Conservation (phyloP, 1,140 invertebrate genomes). For the Drosophila biarmipes region DNA sequence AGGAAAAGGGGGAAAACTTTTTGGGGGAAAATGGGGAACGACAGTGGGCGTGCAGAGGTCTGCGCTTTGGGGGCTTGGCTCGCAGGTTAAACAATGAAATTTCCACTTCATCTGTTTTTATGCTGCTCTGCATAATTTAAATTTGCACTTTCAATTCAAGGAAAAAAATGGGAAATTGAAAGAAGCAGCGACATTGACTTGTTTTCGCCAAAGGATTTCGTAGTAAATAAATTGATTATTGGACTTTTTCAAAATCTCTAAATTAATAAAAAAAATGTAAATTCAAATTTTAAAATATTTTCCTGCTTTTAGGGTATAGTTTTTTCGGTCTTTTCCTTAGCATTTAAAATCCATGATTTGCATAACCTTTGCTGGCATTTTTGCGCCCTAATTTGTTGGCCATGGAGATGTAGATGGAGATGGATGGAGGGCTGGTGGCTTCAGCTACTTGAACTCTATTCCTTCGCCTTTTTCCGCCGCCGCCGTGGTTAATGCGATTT, state of each 20-base stretch:
- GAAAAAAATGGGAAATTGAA: background rate
- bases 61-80: constrained; percentile 36
- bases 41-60: constrained; percentile 5
- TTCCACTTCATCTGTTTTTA: constrained; percentile 82
- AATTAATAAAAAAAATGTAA: too few relatives aligned
- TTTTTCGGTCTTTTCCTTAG: background rate
- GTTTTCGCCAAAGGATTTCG: background rate
- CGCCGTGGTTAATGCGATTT: constrained; percentile 67
- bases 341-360: constrained; percentile 1
- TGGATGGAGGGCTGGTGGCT: constrained; percentile 3
- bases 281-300: too few relatives aligned
- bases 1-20: constrained; percentile 8
- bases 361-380: constrained; percentile 38
- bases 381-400: constrained; percentile 47
- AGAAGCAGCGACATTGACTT: constrained; percentile 4
- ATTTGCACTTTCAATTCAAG: constrained; percentile 74
- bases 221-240: background rate
- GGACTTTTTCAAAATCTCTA: too few relatives aligned
- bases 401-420: background rate
- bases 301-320: background rate
- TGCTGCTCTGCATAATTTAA: constrained; percentile 81
- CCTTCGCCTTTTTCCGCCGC: constrained; percentile 1
- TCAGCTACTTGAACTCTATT: constrained; percentile 39
- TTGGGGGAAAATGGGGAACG: background rate
- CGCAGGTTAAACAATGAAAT: constrained; percentile 80